Evolutionary conservation across 2,888 invertebrate species (phyloP), one percentile per base, ranked within the genome.

Genomic region (Stegana nigrithorax): DNA sequence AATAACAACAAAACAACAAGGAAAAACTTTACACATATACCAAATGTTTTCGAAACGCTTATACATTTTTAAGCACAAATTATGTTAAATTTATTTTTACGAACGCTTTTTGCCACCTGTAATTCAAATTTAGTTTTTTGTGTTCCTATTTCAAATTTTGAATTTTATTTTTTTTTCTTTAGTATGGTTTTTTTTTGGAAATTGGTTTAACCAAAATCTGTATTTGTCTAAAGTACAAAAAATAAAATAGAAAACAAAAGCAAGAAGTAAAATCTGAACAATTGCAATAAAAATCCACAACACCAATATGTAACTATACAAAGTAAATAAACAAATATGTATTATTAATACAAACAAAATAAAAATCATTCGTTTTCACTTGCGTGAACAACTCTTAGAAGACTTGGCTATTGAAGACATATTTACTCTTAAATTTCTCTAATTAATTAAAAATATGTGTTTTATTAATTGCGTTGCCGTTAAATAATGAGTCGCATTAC

Each of bases 141-240:
- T 42, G 17, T 42, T 7, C 42, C 5, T 12, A 42, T 12, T 5
- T 12, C n/a, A n/a, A n/a, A n/a, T n/a, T n/a, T n/a, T n/a, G n/a
- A 50, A 47, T 25, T 57, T 21, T 45, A 45, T 59, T 53, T 47
- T 63, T 61, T 6, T 42, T 65, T 67, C 60, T 66, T 60, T 68
- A 66, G 60, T 66, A 62, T 62, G 59, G 67, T 56, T 65, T 67
- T 63, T 42, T 14, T 44, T 44, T 44, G 44, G 44, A 12, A 72
- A 72, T 72, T 64, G 72, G 72, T 73, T 69, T 64, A 70, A 74
- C 74, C 73, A 75, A 75, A 76, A n/a, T n/a, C n/a, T n/a, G n/a
- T 71, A 69, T 66, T 69, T 44, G 70, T 69, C 68, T 36, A 68
- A 69, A 68, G 69, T 67, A 73, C 69, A 66, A 67, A 63, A 42